phyloP scores from a whole-genome alignment of 2,113 vertebrate genomes.

The Pavo muticus region DNA sequence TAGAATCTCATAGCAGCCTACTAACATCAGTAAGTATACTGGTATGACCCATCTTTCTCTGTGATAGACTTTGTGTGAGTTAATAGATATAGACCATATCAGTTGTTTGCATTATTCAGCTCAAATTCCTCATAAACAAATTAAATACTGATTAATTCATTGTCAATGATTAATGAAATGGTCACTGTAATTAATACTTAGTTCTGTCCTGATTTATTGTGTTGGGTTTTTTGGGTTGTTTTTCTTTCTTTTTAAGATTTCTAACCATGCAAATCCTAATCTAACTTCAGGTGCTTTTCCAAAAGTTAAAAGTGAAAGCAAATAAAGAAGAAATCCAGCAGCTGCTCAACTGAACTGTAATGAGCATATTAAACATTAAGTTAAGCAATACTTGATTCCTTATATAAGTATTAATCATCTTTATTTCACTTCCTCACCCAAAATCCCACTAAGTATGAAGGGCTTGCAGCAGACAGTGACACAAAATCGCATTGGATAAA shows the following conservation, averaged over 20 bases:
- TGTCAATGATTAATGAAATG: neutral
- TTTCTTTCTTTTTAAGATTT: neutral
- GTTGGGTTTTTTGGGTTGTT: neutral
- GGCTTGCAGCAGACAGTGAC: neutral
- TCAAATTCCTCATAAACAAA: neutral
- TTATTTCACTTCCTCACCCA: neutral
- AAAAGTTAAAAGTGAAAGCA: neutral
- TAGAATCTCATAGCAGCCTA: neutral
- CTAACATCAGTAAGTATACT: neutral
- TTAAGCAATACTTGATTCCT: conserved; percentile 21
- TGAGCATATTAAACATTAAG: conserved; percentile 54
- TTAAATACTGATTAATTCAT: neutral
- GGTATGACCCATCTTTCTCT: neutral
- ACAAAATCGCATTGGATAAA: neutral
- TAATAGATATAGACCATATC: neutral
- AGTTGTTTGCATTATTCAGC: neutral
- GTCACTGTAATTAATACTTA: neutral
- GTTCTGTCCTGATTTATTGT: neutral
- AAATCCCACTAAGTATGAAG: neutral
- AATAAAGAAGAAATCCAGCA: conserved; percentile 12
- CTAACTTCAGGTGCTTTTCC: neutral
- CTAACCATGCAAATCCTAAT: neutral
- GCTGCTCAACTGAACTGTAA: conserved; percentile 15
- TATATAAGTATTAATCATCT: conserved; percentile 10
- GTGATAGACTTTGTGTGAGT: neutral